phyloP scores from a whole-genome alignment of 2,797 vertebrate species.

The Malacoctenus gilli region DNA sequence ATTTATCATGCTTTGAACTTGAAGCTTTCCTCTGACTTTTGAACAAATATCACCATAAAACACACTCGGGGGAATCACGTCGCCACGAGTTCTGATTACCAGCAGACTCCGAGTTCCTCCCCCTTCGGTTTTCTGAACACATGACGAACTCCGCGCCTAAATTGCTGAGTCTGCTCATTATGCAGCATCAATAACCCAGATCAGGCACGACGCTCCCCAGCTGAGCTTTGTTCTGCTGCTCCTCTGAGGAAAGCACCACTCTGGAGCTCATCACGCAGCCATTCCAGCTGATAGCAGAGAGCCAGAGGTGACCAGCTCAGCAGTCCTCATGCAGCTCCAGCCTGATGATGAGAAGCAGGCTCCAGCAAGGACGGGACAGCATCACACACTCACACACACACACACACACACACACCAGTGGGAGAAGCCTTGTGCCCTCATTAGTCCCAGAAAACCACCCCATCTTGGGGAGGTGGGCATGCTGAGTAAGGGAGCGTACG shows the following conservation, averaged over 20 bases:
- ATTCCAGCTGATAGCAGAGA: conserved; percentile 64
- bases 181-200: conserved; percentile 64
- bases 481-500: conserved; percentile 49
- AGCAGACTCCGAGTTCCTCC: conserved; percentile 41
- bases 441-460: conserved; percentile 54
- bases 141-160: conserved; percentile 63
- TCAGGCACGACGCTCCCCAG: conserved; percentile 52
- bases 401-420: conserved; percentile 10
- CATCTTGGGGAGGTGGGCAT: conserved; percentile 47
- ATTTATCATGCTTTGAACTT: conserved; percentile 39
- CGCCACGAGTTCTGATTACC: conserved; percentile 30
- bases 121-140: conserved; percentile 23
- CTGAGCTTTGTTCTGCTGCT: conserved; percentile 71
- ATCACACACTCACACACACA: conserved; percentile 16
- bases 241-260: conserved; percentile 60
- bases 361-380: conserved; percentile 24
- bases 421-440: conserved; percentile 49
- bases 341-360: conserved; percentile 73
- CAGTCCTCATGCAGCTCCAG: conserved; percentile 43
- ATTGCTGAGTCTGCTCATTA: conserved; percentile 75
- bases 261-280: conserved; percentile 70
- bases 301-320: conserved; percentile 71
- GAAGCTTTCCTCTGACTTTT: conserved; percentile 46
- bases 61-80: conserved; percentile 14
- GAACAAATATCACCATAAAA: conserved; percentile 39